Conservation (phyloP, 2,888 invertebrate species). For the Pherbina coryleti region DNA sequence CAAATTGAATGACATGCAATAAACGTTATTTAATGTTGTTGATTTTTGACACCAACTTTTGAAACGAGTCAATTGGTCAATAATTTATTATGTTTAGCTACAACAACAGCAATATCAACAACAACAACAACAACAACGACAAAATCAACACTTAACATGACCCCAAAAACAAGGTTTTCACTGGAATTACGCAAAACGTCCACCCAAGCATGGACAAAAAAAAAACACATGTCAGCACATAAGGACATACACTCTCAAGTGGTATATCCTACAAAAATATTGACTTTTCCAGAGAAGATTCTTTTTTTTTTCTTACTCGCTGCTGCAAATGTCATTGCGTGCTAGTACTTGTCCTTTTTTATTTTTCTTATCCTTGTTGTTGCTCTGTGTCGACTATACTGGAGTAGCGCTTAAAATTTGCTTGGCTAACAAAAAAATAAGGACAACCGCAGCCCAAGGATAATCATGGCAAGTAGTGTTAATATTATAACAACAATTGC, state of each 20-base stretch:
- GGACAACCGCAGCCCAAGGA: slow-evolving; percentile 3
- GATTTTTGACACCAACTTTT: slow-evolving; percentile 30
- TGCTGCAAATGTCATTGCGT: neutral
- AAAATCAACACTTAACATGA: neutral
- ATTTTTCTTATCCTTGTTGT: neutral
- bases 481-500: slow-evolving; percentile 1
- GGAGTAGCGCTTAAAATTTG: too few species aligned
- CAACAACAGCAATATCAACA: neutral
- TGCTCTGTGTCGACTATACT: neutral
- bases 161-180: neutral
- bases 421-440: neutral
- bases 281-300: slow-evolving; percentile 11
- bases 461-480: slow-evolving; percentile 9
- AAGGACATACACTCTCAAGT: neutral
- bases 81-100: neutral
- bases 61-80: slow-evolving; percentile 21
- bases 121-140: neutral
- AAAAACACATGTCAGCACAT: neutral
- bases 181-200: slow-evolving; percentile 26
- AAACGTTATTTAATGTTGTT: slow-evolving; percentile 27
- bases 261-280: slow-evolving; percentile 23
- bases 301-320: neutral
- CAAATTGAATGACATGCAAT: slow-evolving; percentile 3
- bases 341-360: neutral
- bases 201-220: neutral